Conservation (phyloP, 2,113 vertebrate genomes). For the Gymnobelideus leadbeateri region DNA sequence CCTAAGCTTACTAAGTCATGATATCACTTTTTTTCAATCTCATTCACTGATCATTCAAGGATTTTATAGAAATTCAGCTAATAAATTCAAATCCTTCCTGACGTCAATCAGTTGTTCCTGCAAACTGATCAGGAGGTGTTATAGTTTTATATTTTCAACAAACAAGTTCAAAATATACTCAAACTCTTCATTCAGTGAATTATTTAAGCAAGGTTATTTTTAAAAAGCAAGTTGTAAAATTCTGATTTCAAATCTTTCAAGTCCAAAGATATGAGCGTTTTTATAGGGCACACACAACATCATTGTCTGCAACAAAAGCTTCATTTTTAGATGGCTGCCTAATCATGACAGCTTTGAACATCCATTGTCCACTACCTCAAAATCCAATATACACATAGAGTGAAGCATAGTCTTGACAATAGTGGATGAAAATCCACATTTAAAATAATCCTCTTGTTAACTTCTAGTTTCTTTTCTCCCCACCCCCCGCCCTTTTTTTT, state of each 20-base stretch:
- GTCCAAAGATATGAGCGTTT: neutral
- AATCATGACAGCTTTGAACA: neutral
- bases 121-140: neutral
- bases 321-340: neutral
- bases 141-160: neutral
- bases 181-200: neutral
- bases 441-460: neutral
- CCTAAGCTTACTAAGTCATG: neutral
- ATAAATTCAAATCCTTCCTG: neutral
- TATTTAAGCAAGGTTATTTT: neutral
- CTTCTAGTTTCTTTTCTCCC: neutral
- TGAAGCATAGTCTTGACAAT: neutral
- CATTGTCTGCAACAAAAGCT: neutral
- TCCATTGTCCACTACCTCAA: neutral
- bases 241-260: neutral
- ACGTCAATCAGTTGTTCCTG: neutral
- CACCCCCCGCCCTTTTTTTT: no score
- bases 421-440: neutral
- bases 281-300: neutral
- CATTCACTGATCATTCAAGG: neutral
- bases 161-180: neutral
- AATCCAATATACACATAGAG: neutral
- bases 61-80: neutral
- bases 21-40: neutral
- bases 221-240: neutral